A percentile compares a stretch with the other conserved stretches of the same genome.
phyloP scores from a whole-genome alignment of 2,113 vertebrate genomes.

The Pycnonotus jocosus region DNA sequence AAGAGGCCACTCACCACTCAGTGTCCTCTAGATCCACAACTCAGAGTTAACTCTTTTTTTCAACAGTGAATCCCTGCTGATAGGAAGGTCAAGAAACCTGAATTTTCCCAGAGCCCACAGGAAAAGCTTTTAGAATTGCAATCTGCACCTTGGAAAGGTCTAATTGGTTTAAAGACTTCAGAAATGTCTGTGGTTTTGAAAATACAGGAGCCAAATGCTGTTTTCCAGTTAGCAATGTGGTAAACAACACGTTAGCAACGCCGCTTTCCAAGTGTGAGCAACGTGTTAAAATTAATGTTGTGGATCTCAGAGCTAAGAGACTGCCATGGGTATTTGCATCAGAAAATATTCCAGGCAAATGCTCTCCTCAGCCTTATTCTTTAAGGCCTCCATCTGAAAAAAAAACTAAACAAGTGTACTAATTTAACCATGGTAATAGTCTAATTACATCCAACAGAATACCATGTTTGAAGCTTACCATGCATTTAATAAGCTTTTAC shows the following conservation, averaged over 20 bases:
- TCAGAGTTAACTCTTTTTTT: neutral
- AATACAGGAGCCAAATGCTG: neutral
- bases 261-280: neutral
- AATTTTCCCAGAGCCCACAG: neutral
- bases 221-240: neutral
- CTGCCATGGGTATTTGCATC: neutral
- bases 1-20: neutral
- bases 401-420: slow-evolving; percentile 5
- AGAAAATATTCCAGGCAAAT: neutral
- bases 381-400: neutral
- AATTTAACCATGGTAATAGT: slow-evolving; percentile 30
- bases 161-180: neutral
- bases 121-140: neutral
- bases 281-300: neutral
- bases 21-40: neutral
- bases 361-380: neutral
- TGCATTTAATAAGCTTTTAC: slow-evolving; percentile 15
- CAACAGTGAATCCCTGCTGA: neutral
- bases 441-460: slow-evolving; percentile 17
- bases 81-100: neutral
- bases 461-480: slow-evolving; percentile 5
- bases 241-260: neutral
- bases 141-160: neutral
- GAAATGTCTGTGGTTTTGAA: neutral
- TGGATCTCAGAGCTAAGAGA: neutral